Percentiles rank a stretch among this genome's conserved stretches.
phyloP scores from a whole-genome alignment of 2,113 vertebrate genomes.

The Platycercus adscitus region DNA sequence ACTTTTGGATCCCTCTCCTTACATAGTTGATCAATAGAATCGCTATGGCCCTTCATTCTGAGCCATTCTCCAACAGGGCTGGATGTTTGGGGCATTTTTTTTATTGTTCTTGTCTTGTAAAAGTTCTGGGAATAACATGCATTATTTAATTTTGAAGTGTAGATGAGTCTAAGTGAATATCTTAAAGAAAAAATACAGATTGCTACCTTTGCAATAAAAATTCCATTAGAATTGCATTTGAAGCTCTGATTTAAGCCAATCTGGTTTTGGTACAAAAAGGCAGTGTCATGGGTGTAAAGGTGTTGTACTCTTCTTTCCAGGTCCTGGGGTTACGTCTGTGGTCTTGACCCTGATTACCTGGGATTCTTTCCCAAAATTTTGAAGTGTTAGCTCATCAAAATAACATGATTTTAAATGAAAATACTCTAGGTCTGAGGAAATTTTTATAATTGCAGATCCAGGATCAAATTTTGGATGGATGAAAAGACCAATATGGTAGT shows the following conservation, averaged over 20 bases:
- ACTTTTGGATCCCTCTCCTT: too few species aligned
- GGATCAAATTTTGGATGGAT: not conserved
- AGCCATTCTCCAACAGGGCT: too few species aligned
- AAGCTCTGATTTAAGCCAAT: not conserved
- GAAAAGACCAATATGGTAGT: not conserved
- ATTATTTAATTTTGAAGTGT: not conserved
- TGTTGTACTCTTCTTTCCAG: not conserved
- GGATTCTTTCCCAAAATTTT: not conserved
- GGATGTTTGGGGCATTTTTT: not conserved
- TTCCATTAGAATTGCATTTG: not conserved
- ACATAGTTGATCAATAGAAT: too few species aligned
- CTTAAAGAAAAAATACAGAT: not conserved
- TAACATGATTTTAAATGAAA: not conserved
- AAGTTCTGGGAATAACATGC: not conserved
- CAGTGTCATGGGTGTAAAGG: accelerated
- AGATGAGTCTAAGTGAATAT: not conserved
- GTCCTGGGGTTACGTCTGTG: accelerated
- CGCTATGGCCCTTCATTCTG: too few species aligned
- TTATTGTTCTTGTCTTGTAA: not conserved
- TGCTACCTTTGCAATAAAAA: not conserved
- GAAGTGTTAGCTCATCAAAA: not conserved
- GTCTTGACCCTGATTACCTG: not conserved
- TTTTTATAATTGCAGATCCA: not conserved
- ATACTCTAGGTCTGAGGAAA: not conserved
- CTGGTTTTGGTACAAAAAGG: not conserved